Evolutionary conservation across 2,888 invertebrate species (phyloP).

Genomic region (Perizoma affinitatum): DNA sequence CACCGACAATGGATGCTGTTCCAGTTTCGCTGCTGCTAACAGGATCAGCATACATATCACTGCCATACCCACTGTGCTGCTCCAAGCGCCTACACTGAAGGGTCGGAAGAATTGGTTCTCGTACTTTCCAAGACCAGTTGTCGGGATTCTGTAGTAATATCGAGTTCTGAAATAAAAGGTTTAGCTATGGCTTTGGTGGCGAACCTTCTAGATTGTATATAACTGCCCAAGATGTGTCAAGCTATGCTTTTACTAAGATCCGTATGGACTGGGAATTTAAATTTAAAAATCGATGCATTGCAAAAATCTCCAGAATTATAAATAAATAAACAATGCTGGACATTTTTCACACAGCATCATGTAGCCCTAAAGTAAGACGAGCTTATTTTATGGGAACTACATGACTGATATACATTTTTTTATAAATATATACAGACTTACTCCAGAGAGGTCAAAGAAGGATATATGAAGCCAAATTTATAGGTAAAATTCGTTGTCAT

Average conservation of each 20-base stretch:
- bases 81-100: slow-evolving; percentile 67
- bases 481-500: slow-evolving; percentile 29
- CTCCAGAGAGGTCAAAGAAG: slow-evolving; percentile 57
- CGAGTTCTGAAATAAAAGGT: slow-evolving; percentile 54
- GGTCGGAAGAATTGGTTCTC: slow-evolving; percentile 78
- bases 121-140: slow-evolving; percentile 63
- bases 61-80: slow-evolving; percentile 53
- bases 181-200: no score
- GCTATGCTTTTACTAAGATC: no score
- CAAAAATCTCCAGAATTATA: no score
- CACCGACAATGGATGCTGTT: slow-evolving; percentile 54
- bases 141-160: slow-evolving; percentile 68
- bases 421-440: slow-evolving; percentile 43
- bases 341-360: no score
- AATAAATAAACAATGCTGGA: no score
- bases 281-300: no score
- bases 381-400: no score
- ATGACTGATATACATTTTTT: no score
- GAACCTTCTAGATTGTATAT: no score
- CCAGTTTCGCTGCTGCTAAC: slow-evolving; percentile 57
- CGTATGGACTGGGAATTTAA: no score
- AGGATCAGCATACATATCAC: slow-evolving; percentile 60
- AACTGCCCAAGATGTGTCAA: no score
- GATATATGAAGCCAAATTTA: slow-evolving; percentile 45
- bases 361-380: no score